Percentiles rank a stretch among this genome's conserved stretches.
Evolutionary conservation across 2,797 vertebrate species (phyloP).

Genomic region (Sebastes iracundus): DNA sequence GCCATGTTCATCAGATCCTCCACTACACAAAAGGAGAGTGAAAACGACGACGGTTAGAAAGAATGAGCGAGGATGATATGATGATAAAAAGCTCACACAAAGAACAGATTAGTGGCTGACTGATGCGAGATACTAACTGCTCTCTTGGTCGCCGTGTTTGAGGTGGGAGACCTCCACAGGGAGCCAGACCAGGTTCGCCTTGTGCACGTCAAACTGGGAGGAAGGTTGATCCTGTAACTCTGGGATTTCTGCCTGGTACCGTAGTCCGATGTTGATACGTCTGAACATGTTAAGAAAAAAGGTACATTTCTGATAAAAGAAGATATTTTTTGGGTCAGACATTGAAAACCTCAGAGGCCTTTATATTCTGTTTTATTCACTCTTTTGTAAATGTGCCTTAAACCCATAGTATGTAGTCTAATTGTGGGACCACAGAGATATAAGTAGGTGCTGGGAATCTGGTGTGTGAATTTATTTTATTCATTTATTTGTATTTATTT

Average conservation of each 20-base stretch:
- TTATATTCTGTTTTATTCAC: no score
- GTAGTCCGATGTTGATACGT: slow-evolving; percentile 90
- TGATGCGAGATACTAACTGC: slow-evolving; percentile 46
- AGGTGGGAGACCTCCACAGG: slow-evolving; percentile 66
- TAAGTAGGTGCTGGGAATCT: no score
- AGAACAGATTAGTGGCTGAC: background rate
- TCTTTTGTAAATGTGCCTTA: no score
- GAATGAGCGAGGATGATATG: background rate
- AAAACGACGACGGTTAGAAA: background rate
- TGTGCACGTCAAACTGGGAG: slow-evolving; percentile 84
- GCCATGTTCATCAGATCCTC: slow-evolving; percentile 91
- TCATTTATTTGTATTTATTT: background rate
- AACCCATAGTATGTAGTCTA: no score
- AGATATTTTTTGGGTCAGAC: rapidly evolving
- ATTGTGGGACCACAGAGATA: no score
- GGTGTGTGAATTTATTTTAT: no score
- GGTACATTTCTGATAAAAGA: background rate
- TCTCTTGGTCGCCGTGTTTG: slow-evolving; percentile 44
- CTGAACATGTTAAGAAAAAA: slow-evolving; percentile 61
- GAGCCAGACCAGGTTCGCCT: slow-evolving; percentile 90
- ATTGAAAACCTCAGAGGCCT: no score
- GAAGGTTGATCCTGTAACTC: slow-evolving; percentile 78
- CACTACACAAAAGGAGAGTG: slow-evolving; percentile 74
- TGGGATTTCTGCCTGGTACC: slow-evolving; percentile 90
- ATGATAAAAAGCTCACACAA: background rate